Percentiles rank a stretch among this genome's conserved stretches.
These are phyloP conservation scores for Meloidogyne exigua DNA, from an alignment of 1,140 invertebrate genomes.

Conservation along the genomic window DNA sequence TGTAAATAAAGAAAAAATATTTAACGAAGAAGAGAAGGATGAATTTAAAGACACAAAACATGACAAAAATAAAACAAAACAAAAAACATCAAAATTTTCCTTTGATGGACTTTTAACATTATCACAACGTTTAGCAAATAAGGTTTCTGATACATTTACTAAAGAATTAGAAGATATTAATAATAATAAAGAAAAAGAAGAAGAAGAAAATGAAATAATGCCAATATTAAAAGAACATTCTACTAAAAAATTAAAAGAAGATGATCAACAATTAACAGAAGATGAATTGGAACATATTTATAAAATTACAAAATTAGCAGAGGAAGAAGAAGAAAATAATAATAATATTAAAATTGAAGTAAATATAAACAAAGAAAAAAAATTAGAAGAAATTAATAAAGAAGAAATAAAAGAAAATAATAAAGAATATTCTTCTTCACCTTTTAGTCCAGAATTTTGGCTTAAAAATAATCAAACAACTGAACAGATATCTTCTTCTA, in stretches of 20 bases:
- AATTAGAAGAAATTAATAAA: constrained; percentile 15
- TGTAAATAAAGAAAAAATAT: background rate
- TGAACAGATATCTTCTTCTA: background rate
- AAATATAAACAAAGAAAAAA: background rate
- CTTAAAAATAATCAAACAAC: constrained; percentile 2
- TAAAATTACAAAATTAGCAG: background rate
- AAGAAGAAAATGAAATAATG: background rate
- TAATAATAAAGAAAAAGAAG: no score
- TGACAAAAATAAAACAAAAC: background rate
- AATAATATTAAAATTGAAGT: background rate
- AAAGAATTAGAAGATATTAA: background rate
- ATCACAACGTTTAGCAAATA: constrained; percentile 4
- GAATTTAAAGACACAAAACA: background rate
- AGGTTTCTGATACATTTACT: constrained; percentile 7
- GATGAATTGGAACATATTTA: constrained; percentile 34
- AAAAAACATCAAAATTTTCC: background rate
- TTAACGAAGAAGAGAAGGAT: constrained; percentile 17
- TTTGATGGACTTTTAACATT: background rate
- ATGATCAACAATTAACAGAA: constrained; percentile 10
- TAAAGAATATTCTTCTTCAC: background rate
- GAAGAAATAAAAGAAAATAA: constrained; percentile 2
- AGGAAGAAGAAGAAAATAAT: constrained; percentile 1
- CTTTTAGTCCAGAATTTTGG: constrained; percentile 2
- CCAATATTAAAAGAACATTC: no score
- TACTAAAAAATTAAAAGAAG: background rate